These are phyloP conservation scores for Zophobas morio DNA, from an alignment of 1,140 invertebrate genomes.

Conservation along the genomic window DNA sequence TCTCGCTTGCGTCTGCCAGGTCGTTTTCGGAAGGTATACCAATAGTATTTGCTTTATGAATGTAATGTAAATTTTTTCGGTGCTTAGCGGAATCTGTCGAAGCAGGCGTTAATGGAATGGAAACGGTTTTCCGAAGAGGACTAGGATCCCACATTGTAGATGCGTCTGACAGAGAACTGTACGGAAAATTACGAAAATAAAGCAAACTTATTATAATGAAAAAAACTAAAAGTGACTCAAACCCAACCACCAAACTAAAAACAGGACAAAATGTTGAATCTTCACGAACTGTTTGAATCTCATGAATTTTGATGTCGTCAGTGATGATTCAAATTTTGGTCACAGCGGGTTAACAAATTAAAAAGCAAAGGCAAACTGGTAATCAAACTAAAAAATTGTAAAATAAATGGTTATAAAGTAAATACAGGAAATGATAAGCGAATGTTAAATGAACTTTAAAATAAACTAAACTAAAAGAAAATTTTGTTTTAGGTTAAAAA, in stretches of 20 bases:
- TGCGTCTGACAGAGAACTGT: slow-evolving; percentile 57
- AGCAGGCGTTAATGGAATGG: slow-evolving; percentile 60
- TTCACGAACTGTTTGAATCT: not conserved
- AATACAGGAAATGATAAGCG: slow-evolving; percentile 60
- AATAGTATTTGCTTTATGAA: slow-evolving; percentile 76
- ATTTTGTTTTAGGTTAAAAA: slow-evolving; percentile 16
- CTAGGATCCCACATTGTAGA: slow-evolving; percentile 57
- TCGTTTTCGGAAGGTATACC: slow-evolving; percentile 70
- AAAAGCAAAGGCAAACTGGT: slow-evolving; percentile 64
- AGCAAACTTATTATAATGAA: slow-evolving; percentile 65
- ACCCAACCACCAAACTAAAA: slow-evolving; percentile 46
- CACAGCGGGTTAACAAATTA: slow-evolving; percentile 30
- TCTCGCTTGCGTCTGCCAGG: slow-evolving; percentile 53
- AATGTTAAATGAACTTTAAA: slow-evolving; percentile 67
- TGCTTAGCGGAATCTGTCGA: slow-evolving; percentile 53
- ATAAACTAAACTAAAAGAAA: slow-evolving; percentile 43
- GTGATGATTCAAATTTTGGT: not conserved
- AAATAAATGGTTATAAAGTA: slow-evolving; percentile 35
- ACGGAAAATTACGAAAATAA: slow-evolving; percentile 60
- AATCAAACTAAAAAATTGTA: slow-evolving; percentile 67
- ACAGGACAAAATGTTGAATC: slow-evolving; percentile 3
- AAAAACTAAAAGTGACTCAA: slow-evolving; percentile 50
- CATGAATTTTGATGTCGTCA: no score
- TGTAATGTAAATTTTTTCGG: slow-evolving; percentile 60
- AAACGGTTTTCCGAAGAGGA: slow-evolving; percentile 62